These are phyloP conservation scores for Leptinotarsa juncta DNA, from an alignment of 2,888 invertebrate species.

Conservation along the genomic window DNA sequence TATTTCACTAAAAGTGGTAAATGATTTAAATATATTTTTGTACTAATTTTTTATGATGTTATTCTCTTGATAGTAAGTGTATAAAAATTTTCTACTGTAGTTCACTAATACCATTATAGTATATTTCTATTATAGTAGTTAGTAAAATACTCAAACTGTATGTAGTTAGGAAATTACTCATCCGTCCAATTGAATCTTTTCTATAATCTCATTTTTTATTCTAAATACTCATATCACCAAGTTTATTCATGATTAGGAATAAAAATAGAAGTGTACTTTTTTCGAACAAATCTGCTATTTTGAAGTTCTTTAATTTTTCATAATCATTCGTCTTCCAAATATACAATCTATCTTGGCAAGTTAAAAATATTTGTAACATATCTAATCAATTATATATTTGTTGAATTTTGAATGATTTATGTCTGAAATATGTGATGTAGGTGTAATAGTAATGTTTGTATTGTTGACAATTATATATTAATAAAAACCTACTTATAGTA, in stretches of 20 bases:
- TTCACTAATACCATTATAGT: conserved; percentile 10
- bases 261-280: not conserved
- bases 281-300: not conserved
- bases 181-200: conserved; percentile 12
- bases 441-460: conserved; percentile 31
- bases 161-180: conserved; percentile 6
- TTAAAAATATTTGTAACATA: conserved; percentile 24
- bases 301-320: not conserved
- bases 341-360: conserved; percentile 7
- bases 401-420: conserved; percentile 32
- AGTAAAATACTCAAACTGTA: conserved; percentile 11
- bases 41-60: not conserved
- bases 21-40: not conserved
- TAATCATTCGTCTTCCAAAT: conserved; percentile 23
- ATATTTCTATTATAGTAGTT: not conserved
- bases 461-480: conserved; percentile 36
- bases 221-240: conserved; percentile 4
- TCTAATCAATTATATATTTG: conserved; percentile 19
- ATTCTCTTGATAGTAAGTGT: not conserved
- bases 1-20: not conserved
- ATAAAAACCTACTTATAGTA: conserved; percentile 26
- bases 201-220: conserved; percentile 6
- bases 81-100: not conserved
- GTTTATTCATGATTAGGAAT: not conserved
- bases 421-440: conserved; percentile 39